These are phyloP conservation scores for Nephrotoma guestfalica DNA, from an alignment of 2,888 invertebrate species.

Conservation along the genomic window DNA sequence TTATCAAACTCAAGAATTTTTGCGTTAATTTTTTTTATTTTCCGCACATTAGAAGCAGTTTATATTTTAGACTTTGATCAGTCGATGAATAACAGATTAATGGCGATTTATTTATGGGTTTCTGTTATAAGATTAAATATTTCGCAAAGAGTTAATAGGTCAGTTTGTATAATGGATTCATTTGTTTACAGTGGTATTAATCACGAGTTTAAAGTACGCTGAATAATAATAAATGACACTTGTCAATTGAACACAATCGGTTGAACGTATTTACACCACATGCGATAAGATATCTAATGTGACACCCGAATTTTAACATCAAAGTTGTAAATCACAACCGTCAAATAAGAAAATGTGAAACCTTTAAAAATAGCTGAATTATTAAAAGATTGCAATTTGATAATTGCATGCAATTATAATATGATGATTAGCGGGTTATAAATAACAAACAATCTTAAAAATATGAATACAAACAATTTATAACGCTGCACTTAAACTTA, in stretches of 20 bases:
- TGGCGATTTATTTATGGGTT: background rate
- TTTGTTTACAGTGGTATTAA: background rate
- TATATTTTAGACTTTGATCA: background rate
- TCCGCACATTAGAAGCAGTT: background rate
- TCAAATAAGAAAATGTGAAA: background rate
- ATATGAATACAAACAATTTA: too few species aligned
- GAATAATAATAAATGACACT: background rate
- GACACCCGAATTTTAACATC: background rate
- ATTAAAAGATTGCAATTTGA: too few species aligned
- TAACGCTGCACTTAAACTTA: too few species aligned
- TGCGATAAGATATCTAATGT: background rate
- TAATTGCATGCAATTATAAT: too few species aligned
- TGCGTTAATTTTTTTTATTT: background rate
- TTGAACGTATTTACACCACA: background rate
- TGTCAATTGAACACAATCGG: background rate
- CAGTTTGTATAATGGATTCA: background rate
- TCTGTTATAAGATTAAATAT: background rate
- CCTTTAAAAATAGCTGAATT: too few species aligned
- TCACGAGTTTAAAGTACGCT: background rate
- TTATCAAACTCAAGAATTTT: background rate
- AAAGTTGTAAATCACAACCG: background rate
- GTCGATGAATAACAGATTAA: background rate
- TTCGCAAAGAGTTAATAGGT: background rate
- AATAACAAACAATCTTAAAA: too few species aligned
- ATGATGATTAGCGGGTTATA: too few species aligned